These are phyloP conservation scores for Pristionchus entomophagus DNA, from an alignment of 2,888 invertebrate species.

Conservation along the genomic window DNA sequence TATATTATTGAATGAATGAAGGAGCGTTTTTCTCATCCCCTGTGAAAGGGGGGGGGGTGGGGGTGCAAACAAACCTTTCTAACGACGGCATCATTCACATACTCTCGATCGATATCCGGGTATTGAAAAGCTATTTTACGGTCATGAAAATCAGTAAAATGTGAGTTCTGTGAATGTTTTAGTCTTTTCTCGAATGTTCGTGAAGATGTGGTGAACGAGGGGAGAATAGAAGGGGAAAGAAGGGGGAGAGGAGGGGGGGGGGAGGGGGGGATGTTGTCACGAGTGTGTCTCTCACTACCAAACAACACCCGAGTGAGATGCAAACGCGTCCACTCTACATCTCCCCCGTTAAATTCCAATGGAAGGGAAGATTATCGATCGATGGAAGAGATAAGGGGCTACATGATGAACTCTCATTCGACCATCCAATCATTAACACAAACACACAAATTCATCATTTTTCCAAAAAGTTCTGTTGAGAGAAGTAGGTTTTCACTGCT, in stretches of 20 bases:
- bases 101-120: too few relatives aligned
- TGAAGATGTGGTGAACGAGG: not conserved
- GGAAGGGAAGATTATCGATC: not conserved
- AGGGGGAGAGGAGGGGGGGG: not conserved
- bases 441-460: not conserved
- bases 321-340: not conserved
- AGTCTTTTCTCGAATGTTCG: constrained; percentile 7
- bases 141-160: not conserved
- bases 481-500: not conserved
- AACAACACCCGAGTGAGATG: not conserved
- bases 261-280: constrained; percentile 10
- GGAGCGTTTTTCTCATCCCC: too few relatives aligned
- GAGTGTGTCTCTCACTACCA: constrained; percentile 1
- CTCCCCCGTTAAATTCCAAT: not conserved
- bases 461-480: constrained; percentile 12
- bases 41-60: too few relatives aligned
- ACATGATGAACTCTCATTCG: constrained; percentile 12
- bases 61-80: too few relatives aligned
- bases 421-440: not conserved
- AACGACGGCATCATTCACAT: too few relatives aligned
- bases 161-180: not conserved
- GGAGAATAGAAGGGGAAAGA: constrained; percentile 11
- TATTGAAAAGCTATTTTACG: not conserved
- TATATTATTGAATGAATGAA: too few relatives aligned
- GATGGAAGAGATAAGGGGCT: not conserved